phyloP scores from a whole-genome alignment of 2,888 invertebrate genomes.

The Cheilosia impressa region DNA sequence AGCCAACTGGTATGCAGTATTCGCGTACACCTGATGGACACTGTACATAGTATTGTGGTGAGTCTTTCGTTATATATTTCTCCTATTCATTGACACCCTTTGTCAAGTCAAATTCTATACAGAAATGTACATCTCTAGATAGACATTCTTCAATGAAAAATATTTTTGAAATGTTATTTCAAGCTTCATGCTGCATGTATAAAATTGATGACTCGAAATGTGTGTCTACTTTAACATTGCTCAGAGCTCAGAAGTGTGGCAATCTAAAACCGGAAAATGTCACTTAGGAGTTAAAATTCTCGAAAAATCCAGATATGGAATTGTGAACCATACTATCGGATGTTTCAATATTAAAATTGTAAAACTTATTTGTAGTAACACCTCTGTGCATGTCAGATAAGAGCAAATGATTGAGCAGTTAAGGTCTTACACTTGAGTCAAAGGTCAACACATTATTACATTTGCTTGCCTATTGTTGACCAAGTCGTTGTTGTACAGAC shows the following conservation, averaged over 20 bases:
- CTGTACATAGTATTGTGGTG: constrained; percentile 46
- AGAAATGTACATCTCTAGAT: background rate
- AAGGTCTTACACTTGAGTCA: no score
- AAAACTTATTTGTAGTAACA: no score
- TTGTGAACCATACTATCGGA: no score
- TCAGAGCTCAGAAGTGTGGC: background rate
- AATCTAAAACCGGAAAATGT: background rate
- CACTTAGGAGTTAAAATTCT: no score
- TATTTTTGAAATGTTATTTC: background rate
- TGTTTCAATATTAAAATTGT: no score
- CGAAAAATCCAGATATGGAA: no score
- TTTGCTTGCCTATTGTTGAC: no score
- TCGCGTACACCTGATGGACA: constrained; percentile 41
- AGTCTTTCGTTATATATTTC: constrained; percentile 55
- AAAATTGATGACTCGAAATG: background rate
- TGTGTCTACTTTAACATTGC: background rate
- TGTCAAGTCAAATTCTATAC: constrained; percentile 30
- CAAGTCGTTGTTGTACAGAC: no score
- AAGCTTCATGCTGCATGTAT: background rate
- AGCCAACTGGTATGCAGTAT: constrained; percentile 73
- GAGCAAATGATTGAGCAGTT: no score
- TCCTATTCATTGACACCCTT: constrained; percentile 26
- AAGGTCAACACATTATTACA: no score
- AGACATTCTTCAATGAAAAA: background rate
- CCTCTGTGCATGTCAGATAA: no score